A percentile compares a stretch with the other conserved stretches of the same genome.
phyloP scores from a whole-genome alignment of 2,113 vertebrate species.

The Gobius niger region DNA sequence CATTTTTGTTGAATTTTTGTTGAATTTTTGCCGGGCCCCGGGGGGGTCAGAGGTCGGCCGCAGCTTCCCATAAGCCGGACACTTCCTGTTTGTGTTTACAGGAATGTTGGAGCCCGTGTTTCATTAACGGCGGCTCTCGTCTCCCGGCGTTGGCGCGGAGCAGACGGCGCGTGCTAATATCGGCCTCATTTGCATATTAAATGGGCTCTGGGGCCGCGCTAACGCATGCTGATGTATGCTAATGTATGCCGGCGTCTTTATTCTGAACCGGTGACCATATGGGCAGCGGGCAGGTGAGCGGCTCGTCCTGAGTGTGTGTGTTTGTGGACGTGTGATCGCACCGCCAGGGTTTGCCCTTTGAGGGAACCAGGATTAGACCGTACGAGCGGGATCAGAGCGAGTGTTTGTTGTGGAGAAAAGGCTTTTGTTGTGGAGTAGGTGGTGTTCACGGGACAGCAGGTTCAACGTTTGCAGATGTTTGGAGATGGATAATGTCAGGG shows the following conservation, averaged over 20 bases:
- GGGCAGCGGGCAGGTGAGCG: constrained; percentile 2
- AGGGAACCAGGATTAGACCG: no score
- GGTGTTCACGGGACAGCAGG: no score
- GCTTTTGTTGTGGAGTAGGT: no score
- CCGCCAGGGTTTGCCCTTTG: not conserved
- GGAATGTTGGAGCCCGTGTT: not conserved
- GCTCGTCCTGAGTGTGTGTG: not conserved
- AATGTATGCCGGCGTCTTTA: constrained; percentile 7
- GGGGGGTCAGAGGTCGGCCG: no score
- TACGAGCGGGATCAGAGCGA: no score
- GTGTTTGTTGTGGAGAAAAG: no score
- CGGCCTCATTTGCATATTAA: constrained; percentile 9
- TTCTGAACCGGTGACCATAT: constrained; percentile 9
- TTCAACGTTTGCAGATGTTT: no score
- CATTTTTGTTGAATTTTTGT: no score
- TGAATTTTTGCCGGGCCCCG: no score
- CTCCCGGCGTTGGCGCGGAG: not conserved
- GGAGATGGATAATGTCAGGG: no score
- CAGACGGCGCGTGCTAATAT: constrained; percentile 8
- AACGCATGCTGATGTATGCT: constrained; percentile 3
- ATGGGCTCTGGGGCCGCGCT: not conserved
- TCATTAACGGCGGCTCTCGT: not conserved
- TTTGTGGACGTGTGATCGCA: not conserved
- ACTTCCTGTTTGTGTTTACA: no score
- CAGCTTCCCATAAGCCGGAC: no score